A percentile compares a stretch with the other conserved stretches of the same genome.
phyloP scores from a whole-genome alignment of 2,888 invertebrate genomes.

The Tribolium freemani region DNA sequence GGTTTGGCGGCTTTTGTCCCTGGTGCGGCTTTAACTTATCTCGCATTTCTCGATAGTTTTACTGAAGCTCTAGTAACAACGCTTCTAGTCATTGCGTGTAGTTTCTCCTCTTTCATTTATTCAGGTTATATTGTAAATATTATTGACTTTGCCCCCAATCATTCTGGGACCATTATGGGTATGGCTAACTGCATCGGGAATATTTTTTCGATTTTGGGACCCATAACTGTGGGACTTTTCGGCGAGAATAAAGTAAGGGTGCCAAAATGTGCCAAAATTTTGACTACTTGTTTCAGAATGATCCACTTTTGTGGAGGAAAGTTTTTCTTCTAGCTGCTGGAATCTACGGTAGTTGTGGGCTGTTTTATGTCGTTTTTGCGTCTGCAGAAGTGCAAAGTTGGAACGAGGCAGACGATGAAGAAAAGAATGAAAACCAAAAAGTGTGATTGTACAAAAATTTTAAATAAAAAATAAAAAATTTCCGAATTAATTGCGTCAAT shows the following conservation, averaged over 20 bases:
- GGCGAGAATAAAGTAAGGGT: slow-evolving; percentile 77
- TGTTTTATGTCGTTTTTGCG: slow-evolving; percentile 8
- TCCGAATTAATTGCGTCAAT: too few species aligned
- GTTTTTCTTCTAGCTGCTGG: slow-evolving; percentile 16
- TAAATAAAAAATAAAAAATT: too few species aligned
- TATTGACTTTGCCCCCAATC: slow-evolving; percentile 87
- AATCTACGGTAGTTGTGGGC: slow-evolving; percentile 11
- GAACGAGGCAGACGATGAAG: slow-evolving; percentile 19
- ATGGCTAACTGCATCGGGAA: slow-evolving; percentile 86
- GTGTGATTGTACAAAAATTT: background rate
- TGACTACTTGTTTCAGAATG: background rate
- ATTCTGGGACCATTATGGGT: slow-evolving; percentile 87
- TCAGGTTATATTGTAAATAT: slow-evolving; percentile 81
- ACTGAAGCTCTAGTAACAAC: slow-evolving; percentile 73
- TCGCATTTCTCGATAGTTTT: slow-evolving; percentile 72
- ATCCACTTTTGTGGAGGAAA: slow-evolving; percentile 23
- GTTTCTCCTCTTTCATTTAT: slow-evolving; percentile 78
- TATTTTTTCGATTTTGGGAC: slow-evolving; percentile 85
- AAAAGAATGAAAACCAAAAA: background rate
- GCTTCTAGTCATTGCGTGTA: slow-evolving; percentile 77
- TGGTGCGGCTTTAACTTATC: slow-evolving; percentile 74
- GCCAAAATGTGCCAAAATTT: background rate
- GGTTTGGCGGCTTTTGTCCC: slow-evolving; percentile 76
- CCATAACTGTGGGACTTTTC: slow-evolving; percentile 79
- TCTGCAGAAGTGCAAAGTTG: slow-evolving; percentile 22